phyloP scores from a whole-genome alignment of 2,113 vertebrate species.

The Rhabdornis inornatus region DNA sequence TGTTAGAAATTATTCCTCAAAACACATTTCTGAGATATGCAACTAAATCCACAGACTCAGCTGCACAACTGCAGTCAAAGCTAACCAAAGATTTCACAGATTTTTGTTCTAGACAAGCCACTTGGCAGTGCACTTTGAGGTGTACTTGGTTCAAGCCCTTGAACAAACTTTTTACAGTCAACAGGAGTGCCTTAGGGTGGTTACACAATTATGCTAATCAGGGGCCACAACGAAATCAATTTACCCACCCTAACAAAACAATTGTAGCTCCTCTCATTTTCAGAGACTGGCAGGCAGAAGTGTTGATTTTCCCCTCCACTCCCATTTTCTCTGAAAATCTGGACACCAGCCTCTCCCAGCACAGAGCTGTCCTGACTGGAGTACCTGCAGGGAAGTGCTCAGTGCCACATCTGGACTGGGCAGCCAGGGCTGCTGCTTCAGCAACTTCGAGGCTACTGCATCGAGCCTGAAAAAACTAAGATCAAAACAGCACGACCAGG shows the following conservation, averaged over 20 bases:
- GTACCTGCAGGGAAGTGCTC: accelerated
- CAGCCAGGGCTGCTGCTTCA: background rate
- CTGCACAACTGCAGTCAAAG: background rate
- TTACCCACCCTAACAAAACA: background rate
- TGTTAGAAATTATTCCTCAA: background rate
- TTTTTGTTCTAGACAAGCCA: background rate
- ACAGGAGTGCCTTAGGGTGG: background rate
- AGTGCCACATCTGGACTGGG: background rate
- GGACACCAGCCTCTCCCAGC: background rate
- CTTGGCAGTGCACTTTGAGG: background rate
- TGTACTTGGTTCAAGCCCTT: background rate
- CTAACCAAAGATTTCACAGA: background rate
- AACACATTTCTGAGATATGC: background rate
- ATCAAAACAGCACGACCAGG: background rate
- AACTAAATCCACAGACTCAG: background rate
- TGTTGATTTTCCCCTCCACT: background rate
- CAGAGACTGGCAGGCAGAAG: background rate
- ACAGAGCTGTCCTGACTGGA: background rate
- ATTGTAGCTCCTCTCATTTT: background rate
- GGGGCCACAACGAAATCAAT: background rate
- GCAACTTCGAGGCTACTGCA: accelerated
- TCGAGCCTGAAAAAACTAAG: accelerated
- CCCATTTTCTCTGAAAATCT: background rate
- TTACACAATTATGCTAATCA: background rate
- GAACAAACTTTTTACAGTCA: background rate